Conservation (phyloP, 2,888 invertebrate species). For the Frankliniella intonsa region DNA sequence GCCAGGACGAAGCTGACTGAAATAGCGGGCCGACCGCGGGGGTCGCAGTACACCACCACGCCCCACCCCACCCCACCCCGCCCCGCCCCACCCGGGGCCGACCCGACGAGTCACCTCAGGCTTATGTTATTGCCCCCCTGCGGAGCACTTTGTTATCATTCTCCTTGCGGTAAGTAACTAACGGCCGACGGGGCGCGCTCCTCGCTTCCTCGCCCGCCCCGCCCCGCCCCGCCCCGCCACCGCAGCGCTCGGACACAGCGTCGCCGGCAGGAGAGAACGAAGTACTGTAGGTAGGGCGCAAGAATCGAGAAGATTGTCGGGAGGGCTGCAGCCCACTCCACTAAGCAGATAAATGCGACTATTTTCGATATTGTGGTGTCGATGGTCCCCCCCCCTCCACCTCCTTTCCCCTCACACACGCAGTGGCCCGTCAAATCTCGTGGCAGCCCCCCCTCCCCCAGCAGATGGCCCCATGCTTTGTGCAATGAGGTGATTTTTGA, state of each 20-base stretch:
- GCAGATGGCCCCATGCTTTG: slow-evolving; percentile 1
- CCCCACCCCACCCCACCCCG: neutral
- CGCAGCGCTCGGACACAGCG: neutral
- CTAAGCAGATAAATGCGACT: too few relatives aligned
- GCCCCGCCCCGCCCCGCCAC: neutral
- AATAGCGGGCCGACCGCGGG: neutral
- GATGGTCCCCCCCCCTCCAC: neutral
- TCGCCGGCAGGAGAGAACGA: too few relatives aligned
- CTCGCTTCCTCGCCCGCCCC: neutral
- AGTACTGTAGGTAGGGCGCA: too few relatives aligned
- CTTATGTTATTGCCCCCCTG: slow-evolving; percentile 26
- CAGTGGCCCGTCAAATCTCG: neutral
- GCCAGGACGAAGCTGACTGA: too few relatives aligned
- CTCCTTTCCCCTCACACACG: neutral
- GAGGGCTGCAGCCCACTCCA: too few relatives aligned
- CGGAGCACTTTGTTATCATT: slow-evolving; percentile 21
- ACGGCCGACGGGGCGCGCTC: neutral
- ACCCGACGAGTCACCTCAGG: too few relatives aligned
- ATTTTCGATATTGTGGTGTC: too few relatives aligned
- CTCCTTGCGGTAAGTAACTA: slow-evolving; percentile 13
- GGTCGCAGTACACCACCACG: neutral
- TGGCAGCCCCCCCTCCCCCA: neutral
- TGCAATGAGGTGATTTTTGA: slow-evolving; percentile 25
- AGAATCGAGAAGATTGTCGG: too few relatives aligned
- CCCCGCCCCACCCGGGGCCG: neutral